Evolutionary conservation across 2,888 invertebrate species (phyloP), one percentile per base, ranked within the genome.

Genomic region (Drosophila lutescens): DNA sequence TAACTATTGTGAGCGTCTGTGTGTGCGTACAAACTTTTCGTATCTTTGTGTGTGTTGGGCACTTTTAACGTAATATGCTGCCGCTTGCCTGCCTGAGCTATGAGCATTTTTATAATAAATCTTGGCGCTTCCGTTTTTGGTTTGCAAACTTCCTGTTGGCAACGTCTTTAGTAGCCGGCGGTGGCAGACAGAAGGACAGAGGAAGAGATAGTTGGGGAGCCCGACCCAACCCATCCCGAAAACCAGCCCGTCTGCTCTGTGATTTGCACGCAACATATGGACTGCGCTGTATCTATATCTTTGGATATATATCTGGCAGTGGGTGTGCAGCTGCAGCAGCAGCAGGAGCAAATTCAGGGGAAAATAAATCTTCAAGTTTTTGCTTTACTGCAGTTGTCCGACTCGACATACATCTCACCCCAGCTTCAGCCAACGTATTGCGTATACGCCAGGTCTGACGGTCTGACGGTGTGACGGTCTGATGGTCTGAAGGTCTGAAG

Each of bases 31-130:
- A 66, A 26, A 58, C 15, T 40, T 26, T 38, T 15, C 26, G 20
- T 44, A 10, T 38, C 13, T 53, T 4, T 54, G 57, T 55, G 58
- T 59, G 49, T 49, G 59, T 56, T 79, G 63, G 77, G 77, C 88
- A 83, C 84, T 83, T 84, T 88, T 83, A 83, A 83, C 88, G 87
- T 86, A 86, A 86, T 86, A 88, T 86, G 78, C 71, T 71, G 74
- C 86, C 89, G 79, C 86, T 78, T 85, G 80, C 66, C 71, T 77
- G 85, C 63, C 76, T 87, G 86, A 82, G 83, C 89, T 80, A 77
- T 89, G 77, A 87, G 82, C 82, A 88, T 89, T 89, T 87, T 84
- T 89, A 81, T 89, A 89, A 87, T 87, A 87, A 89, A 89, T 87
- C 88, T 89, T 87, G 60, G 74, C 72, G 77, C 78, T 88, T 89